Evolutionary conservation across 2,113 vertebrate species (phyloP), one percentile per base, ranked within the genome.

Genomic region (Cisticola juncidis): DNA sequence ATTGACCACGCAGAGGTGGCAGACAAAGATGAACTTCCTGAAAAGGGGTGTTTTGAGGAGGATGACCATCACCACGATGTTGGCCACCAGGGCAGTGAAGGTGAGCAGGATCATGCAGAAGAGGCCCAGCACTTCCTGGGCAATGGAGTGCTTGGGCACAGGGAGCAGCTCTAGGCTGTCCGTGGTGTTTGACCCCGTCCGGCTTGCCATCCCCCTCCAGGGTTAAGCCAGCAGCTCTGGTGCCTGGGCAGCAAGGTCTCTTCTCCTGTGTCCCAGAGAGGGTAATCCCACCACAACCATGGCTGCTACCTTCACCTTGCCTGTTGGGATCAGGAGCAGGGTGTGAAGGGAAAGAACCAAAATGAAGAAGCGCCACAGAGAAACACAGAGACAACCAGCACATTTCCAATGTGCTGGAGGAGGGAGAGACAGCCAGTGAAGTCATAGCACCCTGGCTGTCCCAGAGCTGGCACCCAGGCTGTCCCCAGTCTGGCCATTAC

Each of bases 1-100:
- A 96, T 99, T 99, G 15, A 99, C 99, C 4, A 98, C 86, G 21
- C 99, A 99, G 92, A 99, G 98, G 92, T 99, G 99, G 95, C 98
- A 98, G 80, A 99, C 98, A 7, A 99, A 99, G 94, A 98, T 97
- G 86, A 99, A 99, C 81, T 99, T 99, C 77, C 98, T 98, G 83
- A 99, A 98, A 38, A 98, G 98, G 5, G 99, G 98, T 0, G 99
- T 98, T 96, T 98, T 99, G 38, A 99, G 96, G 62, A 99, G 98
- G 74, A 98, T 98, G 0, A 98, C 94, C 94, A 99, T 96, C 74
- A 99, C 98, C 19, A 98, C 98, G 0, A 97, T 97, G 95, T 99
- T 99, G 94, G 98, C 98, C 73, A 99, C 95, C 72, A 99, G 95
- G 7, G 99, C 98, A 0, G 98, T 97, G 33, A 98, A 94, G 66